Evolutionary conservation across 1,140 invertebrate genomes (phyloP), one percentile per base, ranked within the genome.

Genomic region (Belonocnema kinseyi): DNA sequence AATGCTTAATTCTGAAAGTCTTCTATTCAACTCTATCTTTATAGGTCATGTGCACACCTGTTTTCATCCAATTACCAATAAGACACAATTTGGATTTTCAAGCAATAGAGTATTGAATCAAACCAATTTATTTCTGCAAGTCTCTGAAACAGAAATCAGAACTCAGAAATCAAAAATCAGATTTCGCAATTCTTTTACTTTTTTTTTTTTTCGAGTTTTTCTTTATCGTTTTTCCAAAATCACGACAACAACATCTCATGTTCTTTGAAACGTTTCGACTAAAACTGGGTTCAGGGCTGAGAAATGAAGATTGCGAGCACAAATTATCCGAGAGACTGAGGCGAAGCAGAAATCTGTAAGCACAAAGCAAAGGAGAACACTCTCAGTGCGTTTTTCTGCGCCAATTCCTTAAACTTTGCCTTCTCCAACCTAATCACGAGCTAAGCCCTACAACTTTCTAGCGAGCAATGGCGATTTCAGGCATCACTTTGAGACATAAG

Each of bases 61-160:
- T 26, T 61, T 61, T 33, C 13, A 61, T 14, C 58, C 58, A 66
- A 66, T 66, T 66, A 66, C 58, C 58, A 40, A 66, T 33, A 66
- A 40, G 58, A 83, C 82, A 85, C 82, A 85, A 88, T 87, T 87
- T 80, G 82, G 82, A 66, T 40, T 7, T 66, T 66, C 58, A 66
- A 40, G 58, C 46, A 6, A 1, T 26, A 40, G 40, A 66, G 26
- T 66, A 40, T 66, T 66, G 26, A 40, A 66, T 61, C 61, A 66
- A 33, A 80, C 76, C 81, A 82, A 82, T 79, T 79, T 79, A 66
- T 82, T 75, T 89, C 86, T 86, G 87, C 87, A 90, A 90, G 88
- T 89, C 87, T 91, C 90, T 91, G 90, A 88, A 91, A 91, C 90
- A 91, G 89, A 91, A 91, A 91, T 90, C 90, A 91, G 89, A 90